Evolutionary conservation across 2,797 vertebrate species (phyloP).

Genomic region (Sebastes itinus): DNA sequence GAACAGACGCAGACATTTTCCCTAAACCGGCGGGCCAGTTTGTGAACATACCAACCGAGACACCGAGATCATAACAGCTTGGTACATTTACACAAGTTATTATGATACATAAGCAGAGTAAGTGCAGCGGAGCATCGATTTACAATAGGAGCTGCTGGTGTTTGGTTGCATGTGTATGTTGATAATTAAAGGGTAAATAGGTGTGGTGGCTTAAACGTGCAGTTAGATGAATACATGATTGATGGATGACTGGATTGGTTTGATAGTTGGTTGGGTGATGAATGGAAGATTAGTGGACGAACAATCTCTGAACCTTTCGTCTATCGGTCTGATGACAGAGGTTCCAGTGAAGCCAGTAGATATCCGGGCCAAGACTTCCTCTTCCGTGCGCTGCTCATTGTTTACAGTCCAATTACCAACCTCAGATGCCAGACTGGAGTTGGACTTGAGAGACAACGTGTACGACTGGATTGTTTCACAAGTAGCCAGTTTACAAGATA

Average conservation of each 20-base stretch:
- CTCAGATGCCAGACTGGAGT: background rate
- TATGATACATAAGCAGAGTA: background rate
- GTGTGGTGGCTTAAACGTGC: background rate
- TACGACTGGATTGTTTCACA: background rate
- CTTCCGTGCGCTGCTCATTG: background rate
- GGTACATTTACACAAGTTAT: background rate
- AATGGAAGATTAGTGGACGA: background rate
- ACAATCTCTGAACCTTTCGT: no score
- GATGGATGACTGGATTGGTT: background rate
- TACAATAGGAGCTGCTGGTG: background rate
- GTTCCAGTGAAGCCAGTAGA: no score
- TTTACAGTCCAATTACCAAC: background rate
- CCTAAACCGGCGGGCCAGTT: background rate
- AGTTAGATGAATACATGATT: background rate
- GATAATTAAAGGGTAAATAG: background rate
- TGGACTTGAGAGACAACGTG: background rate
- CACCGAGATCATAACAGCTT: slow-evolving; percentile 2
- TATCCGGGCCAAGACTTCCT: background rate
- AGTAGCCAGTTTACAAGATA: background rate
- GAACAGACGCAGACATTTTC: slow-evolving; percentile 24
- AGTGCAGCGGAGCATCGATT: background rate
- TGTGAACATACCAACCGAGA: slow-evolving; percentile 35
- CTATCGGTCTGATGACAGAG: no score
- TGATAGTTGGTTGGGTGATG: background rate
- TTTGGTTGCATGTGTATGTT: background rate